These are phyloP conservation scores for Nothocercus julius DNA, from an alignment of 2,113 vertebrate species.

Conservation along the genomic window DNA sequence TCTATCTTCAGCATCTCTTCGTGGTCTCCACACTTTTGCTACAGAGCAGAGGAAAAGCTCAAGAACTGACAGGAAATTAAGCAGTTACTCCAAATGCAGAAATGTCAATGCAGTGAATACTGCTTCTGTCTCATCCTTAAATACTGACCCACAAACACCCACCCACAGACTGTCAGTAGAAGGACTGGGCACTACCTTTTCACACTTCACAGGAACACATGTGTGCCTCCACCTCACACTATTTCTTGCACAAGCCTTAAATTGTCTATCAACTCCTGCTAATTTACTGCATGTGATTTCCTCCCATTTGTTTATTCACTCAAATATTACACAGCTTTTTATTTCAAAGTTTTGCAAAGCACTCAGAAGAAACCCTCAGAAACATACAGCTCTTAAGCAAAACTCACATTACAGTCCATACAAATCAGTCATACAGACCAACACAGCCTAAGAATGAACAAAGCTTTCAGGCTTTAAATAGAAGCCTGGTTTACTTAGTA, in stretches of 20 bases:
- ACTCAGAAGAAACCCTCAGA: not conserved
- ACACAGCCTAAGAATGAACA: not conserved
- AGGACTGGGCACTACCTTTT: not conserved
- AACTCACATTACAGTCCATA: not conserved
- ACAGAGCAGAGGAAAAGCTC: not conserved
- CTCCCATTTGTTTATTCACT: slow-evolving; percentile 36
- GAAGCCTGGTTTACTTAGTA: not conserved
- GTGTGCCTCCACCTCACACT: slow-evolving; percentile 55
- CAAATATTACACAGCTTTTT: not conserved
- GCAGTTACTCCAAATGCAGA: fast-evolving
- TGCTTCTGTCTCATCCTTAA: not conserved
- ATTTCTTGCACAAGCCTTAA: slow-evolving; percentile 68
- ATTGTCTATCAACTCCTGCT: slow-evolving; percentile 45
- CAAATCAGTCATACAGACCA: not conserved
- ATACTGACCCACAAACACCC: not conserved
- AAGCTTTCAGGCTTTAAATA: not conserved
- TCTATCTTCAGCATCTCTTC: not conserved
- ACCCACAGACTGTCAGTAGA: fast-evolving
- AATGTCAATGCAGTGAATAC: not conserved
- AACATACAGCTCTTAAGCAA: not conserved
- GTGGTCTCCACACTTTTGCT: not conserved
- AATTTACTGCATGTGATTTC: slow-evolving; percentile 73
- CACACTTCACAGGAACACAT: not conserved
- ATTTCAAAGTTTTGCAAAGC: slow-evolving; percentile 16
- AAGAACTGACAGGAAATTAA: not conserved